A percentile compares a stretch with the other conserved stretches of the same genome.
phyloP scores from a whole-genome alignment of 2,888 invertebrate genomes.

The Rhynchonema sp. region DNA sequence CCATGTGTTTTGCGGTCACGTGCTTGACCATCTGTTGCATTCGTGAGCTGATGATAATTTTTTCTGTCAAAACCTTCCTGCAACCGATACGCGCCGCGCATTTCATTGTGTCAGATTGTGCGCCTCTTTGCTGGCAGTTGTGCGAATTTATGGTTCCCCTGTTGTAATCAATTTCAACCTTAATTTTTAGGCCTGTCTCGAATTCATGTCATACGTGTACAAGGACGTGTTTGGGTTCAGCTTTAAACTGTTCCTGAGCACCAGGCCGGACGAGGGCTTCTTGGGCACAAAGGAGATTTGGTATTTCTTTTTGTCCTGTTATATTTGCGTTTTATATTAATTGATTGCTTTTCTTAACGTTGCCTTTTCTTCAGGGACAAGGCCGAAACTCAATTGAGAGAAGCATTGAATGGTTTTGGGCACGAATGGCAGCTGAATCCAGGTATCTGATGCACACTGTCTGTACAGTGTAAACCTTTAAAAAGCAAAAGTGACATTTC shows the following conservation, averaged over 20 bases:
- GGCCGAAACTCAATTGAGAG: constrained; percentile 42
- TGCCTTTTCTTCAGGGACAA: constrained; percentile 12
- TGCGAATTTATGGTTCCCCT: too few relatives aligned
- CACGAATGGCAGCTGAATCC: constrained; percentile 60
- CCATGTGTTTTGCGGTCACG: too few relatives aligned
- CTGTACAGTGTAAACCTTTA: neutral
- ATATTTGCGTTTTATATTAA: neutral
- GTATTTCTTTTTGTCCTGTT: constrained; percentile 32
- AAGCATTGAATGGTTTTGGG: constrained; percentile 54
- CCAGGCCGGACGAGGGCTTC: constrained; percentile 71
- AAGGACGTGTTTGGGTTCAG: constrained; percentile 69
- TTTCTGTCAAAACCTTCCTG: too few relatives aligned
- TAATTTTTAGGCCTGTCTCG: constrained; percentile 44
- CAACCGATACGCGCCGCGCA: too few relatives aligned
- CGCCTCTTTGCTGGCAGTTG: too few relatives aligned
- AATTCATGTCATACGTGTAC: constrained; percentile 71
- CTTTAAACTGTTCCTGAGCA: constrained; percentile 73
- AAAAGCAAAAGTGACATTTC: constrained; percentile 1
- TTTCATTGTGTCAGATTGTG: too few relatives aligned
- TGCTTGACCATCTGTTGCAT: too few relatives aligned
- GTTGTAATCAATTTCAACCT: too few relatives aligned
- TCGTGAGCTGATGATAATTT: too few relatives aligned
- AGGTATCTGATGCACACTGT: constrained; percentile 11
- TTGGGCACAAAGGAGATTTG: constrained; percentile 71
- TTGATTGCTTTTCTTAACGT: neutral